Percentiles rank a stretch among this genome's conserved stretches.
These are phyloP conservation scores for Pseudomyrmex flavicornis DNA, from an alignment of 1,140 invertebrate species.

Conservation along the genomic window DNA sequence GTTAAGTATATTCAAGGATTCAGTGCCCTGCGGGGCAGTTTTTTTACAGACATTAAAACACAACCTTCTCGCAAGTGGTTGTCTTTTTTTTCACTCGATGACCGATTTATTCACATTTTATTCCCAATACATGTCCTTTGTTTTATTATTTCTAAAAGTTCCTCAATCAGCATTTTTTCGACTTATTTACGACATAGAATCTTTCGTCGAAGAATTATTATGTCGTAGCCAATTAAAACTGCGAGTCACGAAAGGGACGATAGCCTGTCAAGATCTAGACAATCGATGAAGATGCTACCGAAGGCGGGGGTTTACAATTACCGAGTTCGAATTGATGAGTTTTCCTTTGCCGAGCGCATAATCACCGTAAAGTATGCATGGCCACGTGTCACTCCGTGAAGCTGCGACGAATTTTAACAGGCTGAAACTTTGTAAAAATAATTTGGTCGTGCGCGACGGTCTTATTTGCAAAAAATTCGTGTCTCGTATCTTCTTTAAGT, in stretches of 20 bases:
- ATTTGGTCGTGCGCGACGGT: slow-evolving; percentile 21
- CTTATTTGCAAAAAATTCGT: slow-evolving; percentile 28
- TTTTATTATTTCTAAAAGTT: not conserved
- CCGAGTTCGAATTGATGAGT: not conserved
- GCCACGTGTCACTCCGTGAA: slow-evolving; percentile 16
- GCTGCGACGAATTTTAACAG: slow-evolving; percentile 28
- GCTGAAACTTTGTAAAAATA: slow-evolving; percentile 22
- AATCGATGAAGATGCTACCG: slow-evolving; percentile 21
- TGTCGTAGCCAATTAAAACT: slow-evolving; percentile 2
- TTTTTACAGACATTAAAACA: slow-evolving; percentile 35
- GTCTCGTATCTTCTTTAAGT: slow-evolving; percentile 28
- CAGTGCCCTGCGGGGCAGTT: slow-evolving; percentile 30
- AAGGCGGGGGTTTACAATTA: not conserved
- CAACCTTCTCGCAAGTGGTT: slow-evolving; percentile 34
- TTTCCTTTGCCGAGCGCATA: slow-evolving; percentile 13
- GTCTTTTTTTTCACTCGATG: not conserved
- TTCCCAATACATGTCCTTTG: not conserved
- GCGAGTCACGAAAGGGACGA: slow-evolving; percentile 27
- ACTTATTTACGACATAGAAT: not conserved
- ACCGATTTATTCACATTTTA: not conserved
- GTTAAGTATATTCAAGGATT: slow-evolving; percentile 72
- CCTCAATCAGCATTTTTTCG: not conserved
- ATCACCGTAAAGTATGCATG: slow-evolving; percentile 44
- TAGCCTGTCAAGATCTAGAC: slow-evolving; percentile 39
- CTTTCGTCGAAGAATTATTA: not conserved